Conservation (phyloP, 2,113 vertebrate genomes). For the Meriones unguiculatus region DNA sequence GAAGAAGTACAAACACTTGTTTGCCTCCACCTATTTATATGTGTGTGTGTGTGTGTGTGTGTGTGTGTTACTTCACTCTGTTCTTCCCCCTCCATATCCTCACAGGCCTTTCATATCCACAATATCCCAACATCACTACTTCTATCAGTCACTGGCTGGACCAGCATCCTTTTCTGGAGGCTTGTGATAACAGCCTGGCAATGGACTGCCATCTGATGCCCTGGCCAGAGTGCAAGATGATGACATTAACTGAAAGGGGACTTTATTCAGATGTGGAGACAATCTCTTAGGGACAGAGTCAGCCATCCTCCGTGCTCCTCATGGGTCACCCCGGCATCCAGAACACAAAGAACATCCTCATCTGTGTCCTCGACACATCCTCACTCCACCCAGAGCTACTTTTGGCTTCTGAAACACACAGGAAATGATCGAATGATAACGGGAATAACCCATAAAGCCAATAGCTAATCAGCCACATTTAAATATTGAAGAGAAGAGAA, state of each 20-base stretch:
- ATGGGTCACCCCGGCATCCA: background rate
- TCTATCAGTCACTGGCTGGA: background rate
- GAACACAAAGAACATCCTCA: background rate
- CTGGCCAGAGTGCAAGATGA: background rate
- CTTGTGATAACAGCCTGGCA: background rate
- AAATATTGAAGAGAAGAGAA: constrained; percentile 54
- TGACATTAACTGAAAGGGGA: background rate
- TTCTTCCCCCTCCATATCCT: background rate
- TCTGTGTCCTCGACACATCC: background rate
- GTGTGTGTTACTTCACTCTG: background rate
- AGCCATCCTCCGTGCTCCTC: background rate
- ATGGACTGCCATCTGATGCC: background rate
- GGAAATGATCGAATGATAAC: constrained; percentile 51
- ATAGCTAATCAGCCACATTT: constrained; percentile 27
- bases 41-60: background rate
- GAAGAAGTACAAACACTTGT: background rate
- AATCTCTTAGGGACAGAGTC: background rate
- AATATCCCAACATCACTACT: background rate
- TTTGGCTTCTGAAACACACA: constrained; percentile 46
- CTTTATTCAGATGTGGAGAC: background rate
- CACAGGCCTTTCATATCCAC: background rate
- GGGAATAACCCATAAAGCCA: constrained; percentile 33
- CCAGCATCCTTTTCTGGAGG: background rate
- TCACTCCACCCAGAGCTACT: background rate
- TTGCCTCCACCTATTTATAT: background rate